Evolutionary conservation across 1,140 invertebrate genomes (phyloP), one percentile per base, ranked within the genome.

Genomic region (Nymphalis io): DNA sequence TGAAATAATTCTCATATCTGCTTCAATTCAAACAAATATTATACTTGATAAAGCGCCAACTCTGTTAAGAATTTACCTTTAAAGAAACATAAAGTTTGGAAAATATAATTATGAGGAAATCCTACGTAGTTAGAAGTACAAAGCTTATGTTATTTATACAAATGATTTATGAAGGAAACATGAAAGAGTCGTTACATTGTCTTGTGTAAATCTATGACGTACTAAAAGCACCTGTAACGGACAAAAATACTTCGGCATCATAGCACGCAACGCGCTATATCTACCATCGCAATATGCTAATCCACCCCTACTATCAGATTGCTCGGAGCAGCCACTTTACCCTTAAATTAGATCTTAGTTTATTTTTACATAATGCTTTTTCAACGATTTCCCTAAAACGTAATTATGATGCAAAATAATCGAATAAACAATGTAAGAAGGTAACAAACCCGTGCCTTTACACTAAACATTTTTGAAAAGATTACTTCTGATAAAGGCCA

Each of bases 211-310:
- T 64, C 16, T 60, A 46, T 70, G 68, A 70, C 61, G 68, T 64
- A 48, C 55, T 33, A 15, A 53, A 70, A 70, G 61, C 68, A 70
- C 68, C 68, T 70, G 68, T 70, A 58, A 44, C 55, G 33, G 57
- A 70, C 68, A 44, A 44, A 48, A 70, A 70, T 70, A 70, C 39
- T 40, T 40, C 16, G n/a, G 59, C 27, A 33, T 59, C 39, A 6
- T 23, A 57, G 60, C 59, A 60, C 57, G 58, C 66, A 53, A 69
- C 51, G 59, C 67, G 67, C 67, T 58, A 38, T 58, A 62, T 62
- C 67, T 69, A 58, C 67, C 21, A 69, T 69, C 60, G 51, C 51
- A 69, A 69, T 69, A 69, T 69, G 60, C 60, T 69, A 62, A 69
- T 69, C 59, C 39, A 40, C 51, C 51, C 15, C n/a, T 39, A 11